These are phyloP conservation scores for Caenorhabditis wallacei DNA, from an alignment of 2,888 invertebrate genomes.

Conservation along the genomic window DNA sequence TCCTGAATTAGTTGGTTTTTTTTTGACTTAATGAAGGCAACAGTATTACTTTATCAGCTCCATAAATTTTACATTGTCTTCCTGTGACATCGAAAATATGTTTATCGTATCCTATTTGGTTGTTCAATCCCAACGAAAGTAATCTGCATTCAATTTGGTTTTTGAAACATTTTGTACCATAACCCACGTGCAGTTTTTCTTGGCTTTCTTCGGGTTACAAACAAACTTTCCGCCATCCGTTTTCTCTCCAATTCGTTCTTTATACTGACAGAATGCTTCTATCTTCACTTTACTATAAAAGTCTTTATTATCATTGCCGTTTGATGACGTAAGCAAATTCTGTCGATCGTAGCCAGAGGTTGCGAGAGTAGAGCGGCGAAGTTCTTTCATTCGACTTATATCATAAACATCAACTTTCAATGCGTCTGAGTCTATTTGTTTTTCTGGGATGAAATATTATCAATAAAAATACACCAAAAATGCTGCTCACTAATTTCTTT, in stretches of 20 bases:
- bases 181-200: slow-evolving; percentile 31
- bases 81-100: slow-evolving; percentile 27
- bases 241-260: slow-evolving; percentile 45
- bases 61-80: slow-evolving; percentile 19
- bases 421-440: too few relatives aligned
- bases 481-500: too few relatives aligned
- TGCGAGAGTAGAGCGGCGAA: background rate
- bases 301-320: background rate
- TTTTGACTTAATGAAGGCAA: too few relatives aligned
- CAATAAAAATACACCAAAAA: too few relatives aligned
- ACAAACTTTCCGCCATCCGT: slow-evolving; percentile 65
- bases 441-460: too few relatives aligned
- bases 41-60: slow-evolving; percentile 42
- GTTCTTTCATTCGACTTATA: background rate
- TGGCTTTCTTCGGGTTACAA: slow-evolving; percentile 39
- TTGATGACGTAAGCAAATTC: background rate
- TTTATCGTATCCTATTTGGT: slow-evolving; percentile 27
- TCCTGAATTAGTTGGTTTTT: slow-evolving; percentile 6
- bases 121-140: too few relatives aligned
- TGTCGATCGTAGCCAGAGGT: background rate
- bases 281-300: slow-evolving; percentile 14
- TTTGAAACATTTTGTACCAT: too few relatives aligned
- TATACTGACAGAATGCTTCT: slow-evolving; percentile 41
- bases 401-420: too few relatives aligned
- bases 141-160: too few relatives aligned